These are phyloP conservation scores for Mystacides longicornis DNA, from an alignment of 2,888 invertebrate genomes.

Conservation along the genomic window DNA sequence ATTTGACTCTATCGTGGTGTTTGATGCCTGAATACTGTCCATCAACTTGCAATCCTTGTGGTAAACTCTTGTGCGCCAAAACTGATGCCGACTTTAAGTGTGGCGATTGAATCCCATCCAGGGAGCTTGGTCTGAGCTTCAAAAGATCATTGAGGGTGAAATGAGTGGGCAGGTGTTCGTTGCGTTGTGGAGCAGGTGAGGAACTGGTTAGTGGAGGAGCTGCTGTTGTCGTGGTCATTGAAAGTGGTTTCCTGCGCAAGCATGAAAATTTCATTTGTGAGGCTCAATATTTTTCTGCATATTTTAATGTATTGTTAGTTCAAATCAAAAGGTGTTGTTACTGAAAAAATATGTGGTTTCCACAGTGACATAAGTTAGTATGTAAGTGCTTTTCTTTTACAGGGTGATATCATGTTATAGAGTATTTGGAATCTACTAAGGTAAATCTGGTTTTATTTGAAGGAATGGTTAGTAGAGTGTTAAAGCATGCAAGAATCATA, in stretches of 20 bases:
- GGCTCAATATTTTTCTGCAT: conserved; percentile 17
- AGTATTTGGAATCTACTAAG: too few species aligned
- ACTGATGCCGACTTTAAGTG: conserved; percentile 42
- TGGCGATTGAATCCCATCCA: conserved; percentile 46
- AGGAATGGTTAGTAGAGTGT: background rate
- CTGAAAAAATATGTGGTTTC: too few species aligned
- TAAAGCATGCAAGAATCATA: background rate
- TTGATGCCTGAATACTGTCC: conserved; percentile 52
- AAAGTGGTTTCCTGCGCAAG: conserved; percentile 45
- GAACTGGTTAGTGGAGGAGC: conserved; percentile 50
- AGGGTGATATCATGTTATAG: too few species aligned
- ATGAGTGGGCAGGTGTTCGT: conserved; percentile 48
- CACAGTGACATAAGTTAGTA: too few species aligned
- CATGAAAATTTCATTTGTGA: too few species aligned
- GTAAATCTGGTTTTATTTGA: too few species aligned
- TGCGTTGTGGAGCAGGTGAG: conserved; percentile 48
- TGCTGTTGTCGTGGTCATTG: conserved; percentile 51
- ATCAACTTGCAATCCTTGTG: conserved; percentile 42
- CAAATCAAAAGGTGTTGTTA: too few species aligned
- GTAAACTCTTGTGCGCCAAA: conserved; percentile 44
- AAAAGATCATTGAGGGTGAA: conserved; percentile 50
- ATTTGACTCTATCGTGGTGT: conserved; percentile 27
- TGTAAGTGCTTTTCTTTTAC: too few species aligned
- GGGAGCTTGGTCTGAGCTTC: conserved; percentile 47
- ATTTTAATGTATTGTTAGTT: background rate